These are phyloP conservation scores for Epistrophe eligans DNA, from an alignment of 2,888 invertebrate genomes.

Conservation along the genomic window DNA sequence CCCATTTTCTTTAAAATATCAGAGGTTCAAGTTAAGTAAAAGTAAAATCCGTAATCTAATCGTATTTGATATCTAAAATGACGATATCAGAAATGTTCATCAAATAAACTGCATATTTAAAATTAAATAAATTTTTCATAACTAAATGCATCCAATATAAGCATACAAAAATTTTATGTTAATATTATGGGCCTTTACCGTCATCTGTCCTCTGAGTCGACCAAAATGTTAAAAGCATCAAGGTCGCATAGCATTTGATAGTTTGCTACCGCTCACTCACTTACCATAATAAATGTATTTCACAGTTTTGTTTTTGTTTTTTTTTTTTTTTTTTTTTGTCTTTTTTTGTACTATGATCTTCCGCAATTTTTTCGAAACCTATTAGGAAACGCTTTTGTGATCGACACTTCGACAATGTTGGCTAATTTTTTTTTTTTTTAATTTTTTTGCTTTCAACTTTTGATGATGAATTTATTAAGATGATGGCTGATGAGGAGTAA, in stretches of 20 bases:
- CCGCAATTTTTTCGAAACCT: constrained; percentile 16
- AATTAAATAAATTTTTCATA: background rate
- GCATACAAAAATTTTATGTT: background rate
- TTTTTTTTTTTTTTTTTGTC: background rate
- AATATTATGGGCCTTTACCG: background rate
- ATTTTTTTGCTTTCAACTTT: constrained; percentile 2
- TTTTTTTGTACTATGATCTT: background rate
- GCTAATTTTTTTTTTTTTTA: constrained; percentile 11
- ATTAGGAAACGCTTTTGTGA: constrained; percentile 25
- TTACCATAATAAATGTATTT: constrained; percentile 23
- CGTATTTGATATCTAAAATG: background rate
- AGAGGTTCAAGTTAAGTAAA: background rate
- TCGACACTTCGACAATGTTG: constrained; percentile 32
- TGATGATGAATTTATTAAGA: constrained; percentile 29
- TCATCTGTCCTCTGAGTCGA: background rate
- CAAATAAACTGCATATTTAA: background rate
- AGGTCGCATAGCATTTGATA: background rate
- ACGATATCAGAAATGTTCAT: background rate
- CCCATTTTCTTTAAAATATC: too few relatives aligned
- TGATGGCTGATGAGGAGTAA: constrained; percentile 28
- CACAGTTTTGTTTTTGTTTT: constrained; percentile 16
- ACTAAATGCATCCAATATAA: background rate
- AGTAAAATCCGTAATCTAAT: too few relatives aligned
- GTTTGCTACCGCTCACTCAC: constrained; percentile 1
- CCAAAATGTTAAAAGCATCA: background rate